Percentiles rank a stretch among this genome's conserved stretches.
phyloP scores from a whole-genome alignment of 2,888 invertebrate genomes.

The Onchidella celtica region DNA sequence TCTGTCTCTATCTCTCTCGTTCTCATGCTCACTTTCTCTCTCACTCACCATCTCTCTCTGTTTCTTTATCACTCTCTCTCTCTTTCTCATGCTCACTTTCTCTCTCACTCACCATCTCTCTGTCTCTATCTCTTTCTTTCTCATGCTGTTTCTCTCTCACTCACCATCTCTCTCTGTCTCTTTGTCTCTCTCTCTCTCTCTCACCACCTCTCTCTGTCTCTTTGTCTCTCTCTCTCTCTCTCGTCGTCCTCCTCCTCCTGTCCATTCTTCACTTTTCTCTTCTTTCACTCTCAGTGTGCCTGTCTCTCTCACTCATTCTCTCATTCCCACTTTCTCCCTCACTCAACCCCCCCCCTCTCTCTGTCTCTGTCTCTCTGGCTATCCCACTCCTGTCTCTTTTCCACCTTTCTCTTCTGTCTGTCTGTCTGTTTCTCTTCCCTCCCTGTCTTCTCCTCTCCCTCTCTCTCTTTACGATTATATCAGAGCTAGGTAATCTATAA shows the following conservation, averaged over 20 bases:
- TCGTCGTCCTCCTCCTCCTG: not conserved
- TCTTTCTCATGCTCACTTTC: not conserved
- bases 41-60: slow-evolving; percentile 5
- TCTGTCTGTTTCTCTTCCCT: not conserved
- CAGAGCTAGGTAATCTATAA: not conserved
- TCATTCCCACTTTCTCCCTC: slow-evolving; percentile 21
- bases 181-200: not conserved
- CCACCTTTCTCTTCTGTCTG: too few species aligned
- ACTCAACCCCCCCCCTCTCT: not conserved
- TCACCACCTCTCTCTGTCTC: slow-evolving; percentile 16
- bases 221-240: not conserved
- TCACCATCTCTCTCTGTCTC: slow-evolving; percentile 6
- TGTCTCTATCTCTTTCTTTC: slow-evolving; percentile 16
- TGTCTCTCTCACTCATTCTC: slow-evolving; percentile 25
- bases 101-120: slow-evolving; percentile 19
- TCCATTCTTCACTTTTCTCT: not conserved
- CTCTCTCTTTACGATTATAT: too few species aligned
- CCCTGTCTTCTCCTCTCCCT: not conserved
- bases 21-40: slow-evolving; percentile 18
- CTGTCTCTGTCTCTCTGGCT: not conserved
- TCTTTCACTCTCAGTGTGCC: not conserved
- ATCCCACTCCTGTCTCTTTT: not conserved
- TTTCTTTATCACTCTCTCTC: slow-evolving; percentile 13
- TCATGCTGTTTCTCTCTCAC: slow-evolving; percentile 17
- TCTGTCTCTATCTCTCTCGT: not conserved